These are phyloP conservation scores for Slavum lentiscoides DNA, from an alignment of 2,888 invertebrate species.

Conservation along the genomic window DNA sequence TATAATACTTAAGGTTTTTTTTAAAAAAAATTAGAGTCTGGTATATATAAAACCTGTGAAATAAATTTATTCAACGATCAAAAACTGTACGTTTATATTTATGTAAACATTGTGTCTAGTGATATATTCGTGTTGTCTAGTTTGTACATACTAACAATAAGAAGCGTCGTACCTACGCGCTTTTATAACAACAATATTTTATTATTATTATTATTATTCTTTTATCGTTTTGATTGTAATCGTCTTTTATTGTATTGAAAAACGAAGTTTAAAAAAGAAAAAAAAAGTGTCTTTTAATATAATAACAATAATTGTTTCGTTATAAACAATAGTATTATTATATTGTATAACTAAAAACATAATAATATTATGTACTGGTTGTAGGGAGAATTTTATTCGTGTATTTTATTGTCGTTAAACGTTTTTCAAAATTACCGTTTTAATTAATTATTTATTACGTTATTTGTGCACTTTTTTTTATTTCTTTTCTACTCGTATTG, in stretches of 20 bases:
- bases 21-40: constrained; percentile 2
- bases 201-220: no score
- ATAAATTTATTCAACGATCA: constrained; percentile 31
- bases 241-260: constrained; percentile 3
- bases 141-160: constrained; percentile 4
- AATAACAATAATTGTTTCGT: constrained; percentile 1
- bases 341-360: neutral
- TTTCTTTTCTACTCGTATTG: no score
- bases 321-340: constrained; percentile 3
- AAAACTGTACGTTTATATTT: constrained; percentile 27
- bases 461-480: no score
- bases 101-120: no score
- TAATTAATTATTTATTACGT: no score
- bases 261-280: no score
- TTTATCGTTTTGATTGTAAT: no score
- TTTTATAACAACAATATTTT: constrained; percentile 18
- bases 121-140: constrained; percentile 15
- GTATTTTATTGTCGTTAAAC: neutral
- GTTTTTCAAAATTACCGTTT: no score
- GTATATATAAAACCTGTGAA: constrained; percentile 13
- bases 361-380: neutral
- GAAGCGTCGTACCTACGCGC: neutral
- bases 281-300: neutral
- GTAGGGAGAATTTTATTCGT: constrained; percentile 31
- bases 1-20: no score